Evolutionary conservation across 1,140 invertebrate genomes (phyloP).

Genomic region (Nephila pilipes): DNA sequence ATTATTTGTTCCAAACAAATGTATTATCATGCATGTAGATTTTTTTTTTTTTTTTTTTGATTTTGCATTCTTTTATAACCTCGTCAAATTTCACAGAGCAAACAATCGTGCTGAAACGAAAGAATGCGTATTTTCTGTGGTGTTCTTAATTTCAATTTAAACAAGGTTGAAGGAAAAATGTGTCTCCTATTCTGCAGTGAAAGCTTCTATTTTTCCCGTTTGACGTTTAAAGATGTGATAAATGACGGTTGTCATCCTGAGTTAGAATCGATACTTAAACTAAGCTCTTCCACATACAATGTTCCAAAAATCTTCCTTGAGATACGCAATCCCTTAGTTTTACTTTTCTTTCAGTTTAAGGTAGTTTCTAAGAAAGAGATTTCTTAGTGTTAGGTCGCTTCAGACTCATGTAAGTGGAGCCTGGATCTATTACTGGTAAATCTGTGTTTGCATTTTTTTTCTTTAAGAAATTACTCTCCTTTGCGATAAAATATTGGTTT

Average conservation of each 20-base stretch:
- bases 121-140: not conserved
- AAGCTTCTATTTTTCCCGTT: conserved; percentile 4
- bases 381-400: not conserved
- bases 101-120: no score
- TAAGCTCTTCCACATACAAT: conserved; percentile 7
- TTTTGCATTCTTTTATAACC: no score
- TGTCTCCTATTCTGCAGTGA: not conserved
- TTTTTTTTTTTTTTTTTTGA: no score
- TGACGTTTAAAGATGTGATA: conserved; percentile 39
- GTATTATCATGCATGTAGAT: no score
- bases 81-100: no score
- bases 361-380: not conserved
- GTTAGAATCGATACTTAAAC: conserved; percentile 49
- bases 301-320: conserved; percentile 3
- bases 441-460: not conserved
- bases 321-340: not conserved
- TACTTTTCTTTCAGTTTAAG: not conserved
- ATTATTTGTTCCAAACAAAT: no score
- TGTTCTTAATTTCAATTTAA: conserved; percentile 2
- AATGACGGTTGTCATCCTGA: conserved; percentile 33
- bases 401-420: not conserved
- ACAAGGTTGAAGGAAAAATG: not conserved
- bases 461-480: not conserved
- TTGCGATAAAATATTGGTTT: not conserved
- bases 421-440: not conserved